phyloP scores from a whole-genome alignment of 2,113 vertebrate genomes.

The Herpetotheres cachinnans region DNA sequence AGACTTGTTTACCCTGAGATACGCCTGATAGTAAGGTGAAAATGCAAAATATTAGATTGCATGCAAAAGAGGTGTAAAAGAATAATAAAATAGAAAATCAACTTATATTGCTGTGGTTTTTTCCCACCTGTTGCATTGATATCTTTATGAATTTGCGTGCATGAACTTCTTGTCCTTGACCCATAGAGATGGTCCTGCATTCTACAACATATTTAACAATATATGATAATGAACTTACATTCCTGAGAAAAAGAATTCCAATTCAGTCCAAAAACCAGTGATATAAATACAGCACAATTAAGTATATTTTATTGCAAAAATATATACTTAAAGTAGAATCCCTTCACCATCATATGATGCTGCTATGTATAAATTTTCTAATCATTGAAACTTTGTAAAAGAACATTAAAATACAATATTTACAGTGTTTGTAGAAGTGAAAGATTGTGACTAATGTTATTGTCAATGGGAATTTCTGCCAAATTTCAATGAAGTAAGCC shows the following conservation, averaged over 20 bases:
- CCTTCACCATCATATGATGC: neutral
- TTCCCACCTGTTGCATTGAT: slow-evolving; percentile 72
- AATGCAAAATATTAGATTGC: neutral
- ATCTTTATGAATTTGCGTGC: slow-evolving; percentile 73
- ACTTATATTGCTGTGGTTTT: neutral
- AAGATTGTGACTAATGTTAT: neutral
- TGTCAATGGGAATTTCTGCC: neutral
- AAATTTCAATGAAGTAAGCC: neutral
- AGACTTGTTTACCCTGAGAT: neutral
- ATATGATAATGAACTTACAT: neutral
- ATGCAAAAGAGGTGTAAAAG: neutral
- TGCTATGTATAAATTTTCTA: neutral
- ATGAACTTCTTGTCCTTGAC: slow-evolving; percentile 79
- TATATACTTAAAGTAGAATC: neutral
- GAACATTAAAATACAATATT: neutral
- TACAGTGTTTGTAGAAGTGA: neutral
- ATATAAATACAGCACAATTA: neutral
- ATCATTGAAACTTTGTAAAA: neutral
- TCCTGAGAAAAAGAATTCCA: neutral
- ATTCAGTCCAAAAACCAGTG: neutral
- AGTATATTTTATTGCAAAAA: neutral
- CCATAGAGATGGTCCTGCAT: slow-evolving; percentile 78
- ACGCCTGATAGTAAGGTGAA: neutral
- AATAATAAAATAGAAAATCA: neutral
- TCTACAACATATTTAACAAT: slow-evolving; percentile 57